Evolutionary conservation across 2,797 vertebrate genomes (phyloP).

Genomic region (Sciurus vulgaris): DNA sequence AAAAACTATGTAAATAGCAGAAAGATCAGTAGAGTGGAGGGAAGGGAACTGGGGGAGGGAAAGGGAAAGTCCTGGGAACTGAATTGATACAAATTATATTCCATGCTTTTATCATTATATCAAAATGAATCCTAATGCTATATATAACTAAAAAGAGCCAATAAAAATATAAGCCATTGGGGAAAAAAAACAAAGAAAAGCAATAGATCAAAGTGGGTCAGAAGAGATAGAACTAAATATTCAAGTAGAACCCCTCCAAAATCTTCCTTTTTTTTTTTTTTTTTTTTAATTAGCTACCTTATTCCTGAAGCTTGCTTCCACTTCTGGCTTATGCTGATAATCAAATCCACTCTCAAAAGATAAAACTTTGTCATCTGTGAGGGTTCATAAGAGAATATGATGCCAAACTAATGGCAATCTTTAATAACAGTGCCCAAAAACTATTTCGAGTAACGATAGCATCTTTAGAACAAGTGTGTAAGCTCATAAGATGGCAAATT

Average conservation of each 20-base stretch:
- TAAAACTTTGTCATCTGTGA: neutral
- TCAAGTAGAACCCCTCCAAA: slow-evolving; percentile 20
- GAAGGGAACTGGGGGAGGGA: too few relatives aligned
- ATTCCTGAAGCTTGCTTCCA: neutral
- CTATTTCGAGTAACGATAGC: neutral
- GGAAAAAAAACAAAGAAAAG: neutral
- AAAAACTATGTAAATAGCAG: too few relatives aligned
- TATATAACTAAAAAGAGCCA: too few relatives aligned
- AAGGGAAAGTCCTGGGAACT: too few relatives aligned
- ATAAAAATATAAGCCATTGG: too few relatives aligned
- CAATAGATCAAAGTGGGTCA: neutral
- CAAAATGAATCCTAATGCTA: too few relatives aligned
- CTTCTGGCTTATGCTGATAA: slow-evolving; percentile 22
- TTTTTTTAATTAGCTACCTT: neutral
- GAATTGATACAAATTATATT: too few relatives aligned
- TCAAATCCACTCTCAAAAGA: slow-evolving; percentile 28
- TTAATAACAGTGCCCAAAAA: neutral
- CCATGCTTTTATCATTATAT: too few relatives aligned
- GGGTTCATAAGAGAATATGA: neutral
- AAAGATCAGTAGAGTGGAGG: too few relatives aligned
- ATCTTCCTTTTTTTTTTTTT: neutral
- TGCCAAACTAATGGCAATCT: neutral
- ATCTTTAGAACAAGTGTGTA: neutral
- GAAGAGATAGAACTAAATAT: neutral
- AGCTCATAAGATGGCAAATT: neutral